Evolutionary conservation across 2,888 invertebrate species (phyloP).

Genomic region (Zootermopsis nevadensis): DNA sequence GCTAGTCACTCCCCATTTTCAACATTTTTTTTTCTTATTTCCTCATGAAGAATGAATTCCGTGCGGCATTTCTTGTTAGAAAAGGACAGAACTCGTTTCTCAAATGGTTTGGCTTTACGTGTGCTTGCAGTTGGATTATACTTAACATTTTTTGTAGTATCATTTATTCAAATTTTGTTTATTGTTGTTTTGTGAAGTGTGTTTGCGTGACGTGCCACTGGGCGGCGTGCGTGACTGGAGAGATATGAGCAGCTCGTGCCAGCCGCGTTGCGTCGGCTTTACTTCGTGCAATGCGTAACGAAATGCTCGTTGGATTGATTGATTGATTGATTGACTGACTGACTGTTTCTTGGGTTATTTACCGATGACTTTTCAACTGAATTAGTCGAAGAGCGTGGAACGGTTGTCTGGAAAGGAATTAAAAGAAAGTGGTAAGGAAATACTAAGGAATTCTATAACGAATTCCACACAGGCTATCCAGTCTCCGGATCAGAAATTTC

Average conservation of each 20-base stretch:
- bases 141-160: background rate
- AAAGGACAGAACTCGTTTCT: background rate
- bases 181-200: background rate
- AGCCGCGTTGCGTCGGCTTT: background rate
- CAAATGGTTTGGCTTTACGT: background rate
- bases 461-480: too few relatives aligned
- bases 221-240: background rate
- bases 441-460: too few relatives aligned
- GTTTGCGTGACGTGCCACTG: background rate
- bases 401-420: too few relatives aligned
- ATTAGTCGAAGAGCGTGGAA: too few relatives aligned
- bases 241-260: background rate
- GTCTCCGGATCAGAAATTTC: too few relatives aligned
- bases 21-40: background rate
- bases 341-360: too few relatives aligned
- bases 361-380: too few relatives aligned
- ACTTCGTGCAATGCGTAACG: background rate
- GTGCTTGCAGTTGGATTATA: background rate
- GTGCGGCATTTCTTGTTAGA: background rate
- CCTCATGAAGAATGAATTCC: slow-evolving; percentile 11
- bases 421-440: too few relatives aligned
- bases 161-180: background rate
- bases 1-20: slow-evolving; percentile 4
- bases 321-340: too few relatives aligned
- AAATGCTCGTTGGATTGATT: too few relatives aligned